Base-by-base conservation (phyloP, 1,140 invertebrate species). In the Drosophila pachea region DNA sequence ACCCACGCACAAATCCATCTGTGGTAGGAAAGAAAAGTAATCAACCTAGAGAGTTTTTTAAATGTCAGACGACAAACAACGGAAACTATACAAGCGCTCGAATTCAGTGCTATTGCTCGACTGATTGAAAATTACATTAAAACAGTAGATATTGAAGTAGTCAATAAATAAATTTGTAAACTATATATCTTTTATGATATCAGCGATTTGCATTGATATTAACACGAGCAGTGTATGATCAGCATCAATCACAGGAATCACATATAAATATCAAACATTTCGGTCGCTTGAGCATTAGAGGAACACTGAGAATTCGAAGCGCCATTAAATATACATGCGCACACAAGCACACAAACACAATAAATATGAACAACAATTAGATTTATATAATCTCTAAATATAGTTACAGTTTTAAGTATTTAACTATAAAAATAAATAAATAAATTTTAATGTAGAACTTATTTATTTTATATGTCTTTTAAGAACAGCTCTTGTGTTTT, bases 231-330 rank as follows among this genome's bases (percentile, higher is more conserved):
- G 16, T 49, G 53, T 48, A 58, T 45, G 40, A 45, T 9, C 22
- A 60, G 22, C 22, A 22, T 2, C 22, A 22, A 22, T 22, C 22
- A 22, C 22, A 22, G 3, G 22, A 22, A 22, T 3, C 61, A 67
- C 32, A 74, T 66, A 59, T 38, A 68, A 42, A 65, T 32, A 52
- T 55, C 59, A 61, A 56, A 68, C 54, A 62, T 78, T 89, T 89
- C 88, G 77, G 72, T 88, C 76, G 73, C 88, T 89, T 89, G 88
- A 89, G 88, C 88, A 72, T 84, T 87, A 89, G 87, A 69, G 54
- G 52, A 70, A 73, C 47, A 68, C 72, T 52, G 59, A 62, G 56
- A 65, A 61, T 77, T 68, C 52, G 64, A 65, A 47, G 49, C 65
- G 72, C 68, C 45, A 62, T 49, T 61, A 60, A 48, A 62, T 11